Conservation (phyloP, 64 coral and sea anemone species). For the Porites lutea region DNA sequence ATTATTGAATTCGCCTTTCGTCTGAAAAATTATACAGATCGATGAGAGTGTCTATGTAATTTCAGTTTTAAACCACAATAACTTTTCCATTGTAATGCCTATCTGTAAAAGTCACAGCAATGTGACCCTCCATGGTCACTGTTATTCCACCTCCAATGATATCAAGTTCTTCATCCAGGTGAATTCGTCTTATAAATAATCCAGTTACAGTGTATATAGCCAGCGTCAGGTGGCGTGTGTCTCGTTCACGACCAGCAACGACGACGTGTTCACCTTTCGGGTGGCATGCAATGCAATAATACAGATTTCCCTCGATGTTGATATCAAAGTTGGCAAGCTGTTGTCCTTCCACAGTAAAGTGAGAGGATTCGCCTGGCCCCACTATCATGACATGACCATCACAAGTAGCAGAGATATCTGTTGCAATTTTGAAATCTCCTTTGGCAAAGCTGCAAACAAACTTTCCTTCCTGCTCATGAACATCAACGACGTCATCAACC, state of each 20-base stretch:
- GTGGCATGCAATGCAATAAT: slow-evolving; percentile 11
- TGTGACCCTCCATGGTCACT: slow-evolving; percentile 7
- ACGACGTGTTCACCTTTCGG: neutral
- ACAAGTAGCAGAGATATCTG: slow-evolving; percentile 21
- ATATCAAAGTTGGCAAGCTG: slow-evolving; percentile 1
- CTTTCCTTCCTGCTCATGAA: neutral
- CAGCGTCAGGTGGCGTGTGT: neutral
- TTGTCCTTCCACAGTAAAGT: slow-evolving; percentile 30
- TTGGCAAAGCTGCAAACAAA: neutral
- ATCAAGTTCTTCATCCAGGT: neutral
- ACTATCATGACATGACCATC: slow-evolving; percentile 42
- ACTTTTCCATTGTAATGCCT: too few relatives aligned
- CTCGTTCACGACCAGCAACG: neutral
- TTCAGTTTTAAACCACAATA: too few relatives aligned
- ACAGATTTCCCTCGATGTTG: neutral
- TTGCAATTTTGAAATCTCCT: neutral
- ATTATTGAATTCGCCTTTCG: too few relatives aligned
- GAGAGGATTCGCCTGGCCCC: neutral
- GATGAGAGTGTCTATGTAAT: too few relatives aligned
- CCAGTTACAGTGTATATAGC: slow-evolving; percentile 9
- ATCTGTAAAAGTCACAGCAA: neutral
- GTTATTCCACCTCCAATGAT: neutral
- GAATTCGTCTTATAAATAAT: neutral
- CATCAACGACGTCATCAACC: neutral
- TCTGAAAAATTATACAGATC: too few relatives aligned